A percentile compares a stretch with the other conserved stretches of the same genome.
phyloP scores from a whole-genome alignment of 2,797 vertebrate genomes.

The Phrynocephalus vlangalii region DNA sequence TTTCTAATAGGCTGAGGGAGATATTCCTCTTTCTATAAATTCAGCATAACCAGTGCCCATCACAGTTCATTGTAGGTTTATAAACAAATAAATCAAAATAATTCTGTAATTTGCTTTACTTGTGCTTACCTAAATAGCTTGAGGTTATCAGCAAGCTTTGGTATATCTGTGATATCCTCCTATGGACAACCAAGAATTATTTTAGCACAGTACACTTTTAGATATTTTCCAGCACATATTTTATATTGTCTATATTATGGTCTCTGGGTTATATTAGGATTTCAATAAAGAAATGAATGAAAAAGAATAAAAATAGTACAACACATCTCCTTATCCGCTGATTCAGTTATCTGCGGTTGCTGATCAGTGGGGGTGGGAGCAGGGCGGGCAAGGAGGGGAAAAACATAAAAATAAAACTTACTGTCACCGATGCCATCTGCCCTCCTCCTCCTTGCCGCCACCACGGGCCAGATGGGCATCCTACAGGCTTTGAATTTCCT shows the following conservation, averaged over 20 bases:
- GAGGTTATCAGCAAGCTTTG: conserved; percentile 92
- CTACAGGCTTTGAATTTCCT: too few species aligned
- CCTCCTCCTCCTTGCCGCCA: too few species aligned
- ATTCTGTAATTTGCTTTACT: conserved; percentile 33
- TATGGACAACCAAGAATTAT: conserved; percentile 76
- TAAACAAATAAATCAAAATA: conserved; percentile 1
- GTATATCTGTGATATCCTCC: conserved; percentile 99
- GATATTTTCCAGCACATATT: not conserved
- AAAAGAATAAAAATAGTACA: too few species aligned
- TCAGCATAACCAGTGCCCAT: not conserved
- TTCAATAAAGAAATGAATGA: not conserved
- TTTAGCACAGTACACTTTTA: conserved; percentile 56
- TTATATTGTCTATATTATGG: not conserved
- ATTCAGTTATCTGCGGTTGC: too few species aligned
- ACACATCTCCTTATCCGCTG: too few species aligned
- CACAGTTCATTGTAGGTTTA: too few species aligned
- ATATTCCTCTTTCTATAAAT: not conserved
- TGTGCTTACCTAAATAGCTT: conserved; percentile 91
- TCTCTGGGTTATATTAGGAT: not conserved
- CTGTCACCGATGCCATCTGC: too few species aligned
- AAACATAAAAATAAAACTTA: too few species aligned
- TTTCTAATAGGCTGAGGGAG: not conserved
- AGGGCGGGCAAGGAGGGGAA: too few species aligned
- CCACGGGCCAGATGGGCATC: too few species aligned
- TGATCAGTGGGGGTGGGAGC: too few species aligned